Percentiles rank a stretch among this genome's conserved stretches.
These are phyloP conservation scores for Octomys mimax DNA, from an alignment of 2,797 vertebrate species.

Conservation along the genomic window DNA sequence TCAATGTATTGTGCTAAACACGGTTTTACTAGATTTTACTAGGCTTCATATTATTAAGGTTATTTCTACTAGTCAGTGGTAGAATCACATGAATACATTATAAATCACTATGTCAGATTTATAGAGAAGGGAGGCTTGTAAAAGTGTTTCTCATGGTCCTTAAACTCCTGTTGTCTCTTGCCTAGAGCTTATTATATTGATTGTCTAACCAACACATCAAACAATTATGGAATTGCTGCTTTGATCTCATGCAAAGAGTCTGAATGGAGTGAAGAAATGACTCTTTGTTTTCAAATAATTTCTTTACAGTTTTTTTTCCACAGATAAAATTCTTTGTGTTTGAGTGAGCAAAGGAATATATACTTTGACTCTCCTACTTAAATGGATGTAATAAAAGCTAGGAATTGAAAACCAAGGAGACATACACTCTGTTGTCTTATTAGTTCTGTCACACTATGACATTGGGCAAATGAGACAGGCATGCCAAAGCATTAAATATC, in stretches of 20 bases:
- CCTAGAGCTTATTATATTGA: constrained; percentile 83
- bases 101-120: constrained; percentile 88
- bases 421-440: neutral
- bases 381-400: neutral
- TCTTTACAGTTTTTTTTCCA: neutral
- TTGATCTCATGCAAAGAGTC: constrained; percentile 74
- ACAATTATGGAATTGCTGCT: constrained; percentile 80
- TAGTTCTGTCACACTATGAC: neutral
- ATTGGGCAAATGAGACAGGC: neutral
- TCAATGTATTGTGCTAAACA: constrained; percentile 12
- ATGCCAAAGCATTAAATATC: neutral
- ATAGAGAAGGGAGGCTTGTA: constrained; percentile 86
- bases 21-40: constrained; percentile 54
- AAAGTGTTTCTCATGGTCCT: constrained; percentile 86
- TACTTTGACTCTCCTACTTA: neutral
- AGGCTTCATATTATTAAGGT: constrained; percentile 61
- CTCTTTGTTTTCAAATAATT: constrained; percentile 31
- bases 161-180: constrained; percentile 84
- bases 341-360: neutral
- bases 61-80: constrained; percentile 64
- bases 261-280: neutral
- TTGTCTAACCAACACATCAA: constrained; percentile 81
- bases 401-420: constrained; percentile 45
- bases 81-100: constrained; percentile 77
- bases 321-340: constrained; percentile 1